Percentiles rank a stretch among this genome's conserved stretches.
Conservation (phyloP, 2,797 vertebrate species). For the Onychomys leucogaster region DNA sequence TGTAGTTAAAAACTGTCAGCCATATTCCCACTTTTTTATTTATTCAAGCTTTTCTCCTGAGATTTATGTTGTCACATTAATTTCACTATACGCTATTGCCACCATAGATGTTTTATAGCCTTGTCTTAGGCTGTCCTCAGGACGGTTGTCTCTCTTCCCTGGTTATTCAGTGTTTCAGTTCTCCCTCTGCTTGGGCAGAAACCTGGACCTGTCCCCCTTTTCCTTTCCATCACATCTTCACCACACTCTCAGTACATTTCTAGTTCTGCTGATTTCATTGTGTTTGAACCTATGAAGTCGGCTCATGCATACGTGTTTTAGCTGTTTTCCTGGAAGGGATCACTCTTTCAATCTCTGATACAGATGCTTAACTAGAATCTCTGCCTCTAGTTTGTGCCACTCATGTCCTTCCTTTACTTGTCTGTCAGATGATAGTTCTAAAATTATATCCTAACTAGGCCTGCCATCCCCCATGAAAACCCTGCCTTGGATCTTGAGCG, state of each 20-base stretch:
- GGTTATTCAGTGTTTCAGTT: neutral
- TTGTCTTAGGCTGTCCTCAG: neutral
- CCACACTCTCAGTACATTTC: neutral
- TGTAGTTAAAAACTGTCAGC: neutral
- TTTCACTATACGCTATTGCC: neutral
- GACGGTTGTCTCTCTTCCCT: neutral
- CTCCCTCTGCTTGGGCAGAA: neutral
- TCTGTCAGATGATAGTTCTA: constrained; percentile 9
- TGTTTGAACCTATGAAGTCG: neutral
- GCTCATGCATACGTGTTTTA: neutral
- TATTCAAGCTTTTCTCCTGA: neutral
- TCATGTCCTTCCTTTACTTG: neutral
- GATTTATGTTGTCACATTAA: neutral
- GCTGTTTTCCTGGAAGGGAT: neutral
- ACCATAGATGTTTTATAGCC: neutral
- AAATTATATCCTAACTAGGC: neutral
- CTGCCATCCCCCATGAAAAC: neutral
- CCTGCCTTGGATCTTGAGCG: neutral
- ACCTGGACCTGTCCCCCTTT: neutral
- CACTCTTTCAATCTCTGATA: neutral
- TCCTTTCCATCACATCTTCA: neutral
- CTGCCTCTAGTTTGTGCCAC: neutral
- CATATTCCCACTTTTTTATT: rapidly evolving
- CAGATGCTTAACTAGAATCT: constrained; percentile 12
- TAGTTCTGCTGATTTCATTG: constrained; percentile 2